Percentiles rank a stretch among this genome's conserved stretches.
These are phyloP conservation scores for Macrotis lagotis DNA, from an alignment of 2,113 vertebrate genomes.

Conservation along the genomic window DNA sequence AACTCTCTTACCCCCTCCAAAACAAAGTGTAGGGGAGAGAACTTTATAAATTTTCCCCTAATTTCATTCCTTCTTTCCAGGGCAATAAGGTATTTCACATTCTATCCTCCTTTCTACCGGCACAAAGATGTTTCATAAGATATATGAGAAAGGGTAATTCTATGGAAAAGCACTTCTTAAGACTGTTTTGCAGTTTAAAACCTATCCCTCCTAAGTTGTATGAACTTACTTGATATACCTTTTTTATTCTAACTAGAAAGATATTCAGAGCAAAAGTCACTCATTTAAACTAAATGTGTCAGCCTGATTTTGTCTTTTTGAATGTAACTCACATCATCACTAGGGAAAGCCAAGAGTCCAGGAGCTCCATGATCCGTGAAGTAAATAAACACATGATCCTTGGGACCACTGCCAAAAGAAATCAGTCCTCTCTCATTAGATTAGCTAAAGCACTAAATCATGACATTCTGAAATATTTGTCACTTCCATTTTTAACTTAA, in stretches of 20 bases:
- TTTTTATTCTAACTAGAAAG: neutral
- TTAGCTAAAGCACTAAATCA: too few relatives aligned
- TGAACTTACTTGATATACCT: accelerated
- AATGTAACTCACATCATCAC: slow-evolving; percentile 88
- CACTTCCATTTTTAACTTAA: neutral
- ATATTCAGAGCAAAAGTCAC: neutral
- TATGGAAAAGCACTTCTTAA: neutral
- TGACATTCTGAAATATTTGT: neutral
- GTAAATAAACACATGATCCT: slow-evolving; percentile 95
- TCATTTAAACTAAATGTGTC: neutral
- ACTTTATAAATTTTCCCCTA: neutral
- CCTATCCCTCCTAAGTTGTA: accelerated
- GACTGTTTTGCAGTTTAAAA: neutral
- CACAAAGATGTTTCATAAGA: accelerated
- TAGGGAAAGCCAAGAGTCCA: slow-evolving; percentile 93
- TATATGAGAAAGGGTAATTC: neutral
- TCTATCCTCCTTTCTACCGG: accelerated
- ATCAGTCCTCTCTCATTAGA: neutral
- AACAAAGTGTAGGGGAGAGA: neutral
- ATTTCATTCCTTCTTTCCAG: accelerated
- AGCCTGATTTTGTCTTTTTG: neutral
- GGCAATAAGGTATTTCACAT: neutral
- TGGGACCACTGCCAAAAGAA: slow-evolving; percentile 89
- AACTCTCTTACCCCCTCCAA: neutral
- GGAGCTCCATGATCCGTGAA: slow-evolving; percentile 96